Percentiles rank a stretch among this genome's conserved stretches.
phyloP scores from a whole-genome alignment of 2,797 vertebrate genomes.

The Arnoldichthys spilopterus region DNA sequence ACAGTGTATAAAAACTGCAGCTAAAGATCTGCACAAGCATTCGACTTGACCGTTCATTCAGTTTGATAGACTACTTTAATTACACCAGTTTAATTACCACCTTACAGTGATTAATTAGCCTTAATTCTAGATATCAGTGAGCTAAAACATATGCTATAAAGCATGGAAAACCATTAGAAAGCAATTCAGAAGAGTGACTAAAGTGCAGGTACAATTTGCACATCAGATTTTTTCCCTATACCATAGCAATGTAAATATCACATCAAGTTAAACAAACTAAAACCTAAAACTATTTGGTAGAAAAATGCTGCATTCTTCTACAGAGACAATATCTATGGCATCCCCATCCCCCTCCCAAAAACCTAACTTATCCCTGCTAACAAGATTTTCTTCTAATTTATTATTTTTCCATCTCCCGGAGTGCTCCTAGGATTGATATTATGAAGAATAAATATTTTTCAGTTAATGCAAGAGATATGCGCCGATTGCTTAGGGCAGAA shows the following conservation, averaged over 20 bases:
- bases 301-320: neutral
- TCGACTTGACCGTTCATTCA: neutral
- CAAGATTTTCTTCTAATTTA: conserved; percentile 52
- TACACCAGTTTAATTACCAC: conserved; percentile 14
- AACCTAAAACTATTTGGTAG: conserved; percentile 34
- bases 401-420: conserved; percentile 45
- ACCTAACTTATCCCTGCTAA: conserved; percentile 47
- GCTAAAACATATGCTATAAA: conserved; percentile 7
- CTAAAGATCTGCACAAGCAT: neutral
- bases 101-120: conserved; percentile 14
- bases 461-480: conserved; percentile 44
- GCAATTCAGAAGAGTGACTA: neutral
- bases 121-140: conserved; percentile 9
- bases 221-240: neutral
- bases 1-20: neutral
- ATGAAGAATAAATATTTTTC: conserved; percentile 48
- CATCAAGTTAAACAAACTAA: conserved; percentile 4
- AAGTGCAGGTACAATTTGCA: neutral
- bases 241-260: neutral
- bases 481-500: conserved; percentile 46
- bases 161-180: neutral
- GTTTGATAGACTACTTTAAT: conserved; percentile 11
- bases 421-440: conserved; percentile 47
- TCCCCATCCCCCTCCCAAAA: conserved; percentile 21
- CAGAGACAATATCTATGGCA: conserved; percentile 29